A percentile compares a stretch with the other conserved stretches of the same genome.
These are phyloP conservation scores for Falco novaeseelandiae DNA, from an alignment of 2,797 vertebrate genomes.

Conservation along the genomic window DNA sequence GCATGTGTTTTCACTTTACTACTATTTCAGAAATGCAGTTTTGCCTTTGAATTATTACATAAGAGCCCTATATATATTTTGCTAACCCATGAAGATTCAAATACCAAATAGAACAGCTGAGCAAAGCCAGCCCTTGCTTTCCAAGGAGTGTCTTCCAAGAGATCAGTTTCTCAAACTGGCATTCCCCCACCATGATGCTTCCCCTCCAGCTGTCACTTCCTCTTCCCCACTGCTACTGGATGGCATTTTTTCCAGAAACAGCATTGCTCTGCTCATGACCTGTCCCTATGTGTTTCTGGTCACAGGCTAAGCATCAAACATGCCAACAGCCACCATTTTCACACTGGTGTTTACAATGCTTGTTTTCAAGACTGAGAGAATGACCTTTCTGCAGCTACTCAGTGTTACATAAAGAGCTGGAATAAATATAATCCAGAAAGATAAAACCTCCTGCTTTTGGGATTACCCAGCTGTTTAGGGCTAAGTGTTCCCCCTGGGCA, in stretches of 20 bases:
- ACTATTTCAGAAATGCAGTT: not conserved
- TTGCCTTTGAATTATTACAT: not conserved
- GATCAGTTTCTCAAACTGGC: not conserved
- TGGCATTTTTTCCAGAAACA: not conserved
- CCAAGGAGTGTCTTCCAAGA: not conserved
- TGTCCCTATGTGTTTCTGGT: not conserved
- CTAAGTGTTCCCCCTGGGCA: not conserved
- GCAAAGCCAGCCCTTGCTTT: not conserved
- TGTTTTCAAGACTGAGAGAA: not conserved
- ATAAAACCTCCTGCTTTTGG: not conserved
- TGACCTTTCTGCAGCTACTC: not conserved
- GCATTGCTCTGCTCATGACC: not conserved
- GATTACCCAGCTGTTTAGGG: slow-evolving; percentile 28
- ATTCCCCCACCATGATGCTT: not conserved
- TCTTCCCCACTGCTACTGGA: not conserved
- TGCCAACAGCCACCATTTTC: not conserved
- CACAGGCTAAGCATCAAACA: not conserved
- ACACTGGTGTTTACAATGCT: not conserved
- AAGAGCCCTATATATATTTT: not conserved
- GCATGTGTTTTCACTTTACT: not conserved
- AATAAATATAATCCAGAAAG: slow-evolving; percentile 15
- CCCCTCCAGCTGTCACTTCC: not conserved
- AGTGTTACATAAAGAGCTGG: slow-evolving; percentile 23
- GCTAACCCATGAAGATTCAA: not conserved
- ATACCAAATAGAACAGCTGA: not conserved